A percentile compares a stretch with the other conserved stretches of the same genome.
Conservation (phyloP, 2,888 invertebrate genomes). For the Mesochorus sp. region DNA sequence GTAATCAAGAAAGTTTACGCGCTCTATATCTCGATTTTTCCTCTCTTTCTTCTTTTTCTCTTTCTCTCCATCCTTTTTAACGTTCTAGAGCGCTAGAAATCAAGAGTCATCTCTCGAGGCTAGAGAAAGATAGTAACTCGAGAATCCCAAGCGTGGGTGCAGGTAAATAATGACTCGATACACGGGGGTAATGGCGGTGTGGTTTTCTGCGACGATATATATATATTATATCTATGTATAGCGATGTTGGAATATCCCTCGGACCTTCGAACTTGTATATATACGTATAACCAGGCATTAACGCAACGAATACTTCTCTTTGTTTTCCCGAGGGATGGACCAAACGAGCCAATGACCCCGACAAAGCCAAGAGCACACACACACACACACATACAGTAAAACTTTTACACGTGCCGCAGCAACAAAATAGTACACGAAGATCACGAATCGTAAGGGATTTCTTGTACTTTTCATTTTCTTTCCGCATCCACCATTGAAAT, state of each 20-base stretch:
- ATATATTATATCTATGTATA: neutral
- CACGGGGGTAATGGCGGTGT: constrained; percentile 71
- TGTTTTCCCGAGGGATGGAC: constrained; percentile 60
- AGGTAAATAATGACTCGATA: constrained; percentile 74
- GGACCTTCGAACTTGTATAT: constrained; percentile 55
- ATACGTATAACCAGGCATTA: constrained; percentile 54
- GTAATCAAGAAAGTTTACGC: constrained; percentile 77
- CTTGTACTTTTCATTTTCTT: constrained; percentile 32
- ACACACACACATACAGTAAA: no score
- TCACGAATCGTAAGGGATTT: constrained; percentile 3
- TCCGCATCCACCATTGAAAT: constrained; percentile 5
- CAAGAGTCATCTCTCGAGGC: constrained; percentile 2
- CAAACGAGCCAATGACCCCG: constrained; percentile 46
- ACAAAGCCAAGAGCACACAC: constrained; percentile 18
- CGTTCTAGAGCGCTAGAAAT: constrained; percentile 12
- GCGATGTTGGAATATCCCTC: constrained; percentile 18
- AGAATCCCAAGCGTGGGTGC: constrained; percentile 36
- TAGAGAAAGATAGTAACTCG: neutral
- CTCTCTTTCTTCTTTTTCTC: neutral
- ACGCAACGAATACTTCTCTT: constrained; percentile 65
- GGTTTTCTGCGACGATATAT: constrained; percentile 13
- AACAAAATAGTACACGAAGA: constrained; percentile 14
- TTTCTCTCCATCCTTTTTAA: neutral
- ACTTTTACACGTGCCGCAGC: constrained; percentile 17
- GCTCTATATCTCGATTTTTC: constrained; percentile 40